Conservation (phyloP, 2,113 vertebrate genomes). For the Gavialis gangeticus region DNA sequence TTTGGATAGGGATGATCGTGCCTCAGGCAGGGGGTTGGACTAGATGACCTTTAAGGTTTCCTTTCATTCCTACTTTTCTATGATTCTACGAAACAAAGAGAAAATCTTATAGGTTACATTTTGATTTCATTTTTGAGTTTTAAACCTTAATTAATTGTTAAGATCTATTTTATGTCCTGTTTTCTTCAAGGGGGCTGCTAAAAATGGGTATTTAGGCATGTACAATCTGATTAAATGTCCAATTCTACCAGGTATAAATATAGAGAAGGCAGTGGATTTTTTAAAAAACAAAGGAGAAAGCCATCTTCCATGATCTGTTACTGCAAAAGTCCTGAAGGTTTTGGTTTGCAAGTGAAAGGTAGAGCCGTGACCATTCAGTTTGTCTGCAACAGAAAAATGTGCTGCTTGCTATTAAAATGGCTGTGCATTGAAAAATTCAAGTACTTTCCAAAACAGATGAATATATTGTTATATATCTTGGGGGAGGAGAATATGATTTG, state of each 20-base stretch:
- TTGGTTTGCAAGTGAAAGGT: background rate
- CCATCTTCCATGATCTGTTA: background rate
- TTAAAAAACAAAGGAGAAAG: background rate
- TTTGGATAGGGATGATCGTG: too few relatives aligned
- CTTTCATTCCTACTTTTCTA: too few relatives aligned
- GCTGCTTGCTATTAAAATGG: background rate
- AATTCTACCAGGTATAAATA: background rate
- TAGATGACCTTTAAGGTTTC: too few relatives aligned
- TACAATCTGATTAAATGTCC: background rate
- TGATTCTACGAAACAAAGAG: rapidly evolving
- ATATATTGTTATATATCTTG: background rate
- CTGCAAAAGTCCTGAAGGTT: background rate
- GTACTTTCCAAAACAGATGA: background rate
- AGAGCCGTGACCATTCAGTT: background rate
- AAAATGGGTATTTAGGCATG: background rate
- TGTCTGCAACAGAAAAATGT: background rate
- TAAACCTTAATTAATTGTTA: rapidly evolving
- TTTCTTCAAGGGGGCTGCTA: background rate
- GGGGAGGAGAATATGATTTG: background rate
- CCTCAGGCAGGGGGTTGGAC: too few relatives aligned
- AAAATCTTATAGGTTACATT: rapidly evolving
- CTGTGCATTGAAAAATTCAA: background rate
- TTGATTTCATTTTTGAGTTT: background rate
- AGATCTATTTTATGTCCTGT: rapidly evolving
- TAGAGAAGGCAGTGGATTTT: background rate